Evolutionary conservation across 2,888 invertebrate genomes (phyloP).

Genomic region (Gisinianus flammeolus): DNA sequence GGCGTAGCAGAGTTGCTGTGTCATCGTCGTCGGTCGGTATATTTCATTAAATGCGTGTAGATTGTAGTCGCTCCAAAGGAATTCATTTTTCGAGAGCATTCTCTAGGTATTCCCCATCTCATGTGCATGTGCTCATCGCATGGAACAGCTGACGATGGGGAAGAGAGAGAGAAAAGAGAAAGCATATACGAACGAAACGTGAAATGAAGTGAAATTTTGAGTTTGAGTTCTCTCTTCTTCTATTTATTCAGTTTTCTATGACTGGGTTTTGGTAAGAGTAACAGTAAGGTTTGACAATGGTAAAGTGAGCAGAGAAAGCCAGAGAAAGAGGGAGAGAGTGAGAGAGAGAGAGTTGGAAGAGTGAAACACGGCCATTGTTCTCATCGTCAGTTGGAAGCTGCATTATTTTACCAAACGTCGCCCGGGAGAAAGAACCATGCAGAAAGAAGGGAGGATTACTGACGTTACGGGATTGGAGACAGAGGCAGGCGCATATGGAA

Average conservation of each 20-base stretch:
- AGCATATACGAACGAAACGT: neutral
- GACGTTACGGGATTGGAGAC: neutral
- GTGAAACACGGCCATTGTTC: neutral
- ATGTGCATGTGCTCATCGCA: too few relatives aligned
- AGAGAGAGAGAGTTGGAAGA: neutral
- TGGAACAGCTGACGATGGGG: neutral
- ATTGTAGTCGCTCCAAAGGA: too few relatives aligned
- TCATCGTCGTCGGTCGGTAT: too few relatives aligned
- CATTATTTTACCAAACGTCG: slow-evolving; percentile 9
- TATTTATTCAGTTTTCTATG: too few relatives aligned
- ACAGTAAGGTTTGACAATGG: too few relatives aligned
- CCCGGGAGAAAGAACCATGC: neutral
- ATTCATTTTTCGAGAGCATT: too few relatives aligned
- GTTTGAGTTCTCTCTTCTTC: too few relatives aligned
- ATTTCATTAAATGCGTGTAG: too few relatives aligned
- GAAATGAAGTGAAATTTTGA: neutral
- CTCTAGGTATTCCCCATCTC: too few relatives aligned
- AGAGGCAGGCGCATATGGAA: neutral
- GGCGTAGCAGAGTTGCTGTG: too few relatives aligned
- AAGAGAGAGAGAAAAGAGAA: neutral
- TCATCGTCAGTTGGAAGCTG: neutral
- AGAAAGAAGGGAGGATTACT: slow-evolving; percentile 19
- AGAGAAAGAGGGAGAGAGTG: neutral
- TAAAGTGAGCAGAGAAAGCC: neutral
- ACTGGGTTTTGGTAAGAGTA: too few relatives aligned